phyloP scores from a whole-genome alignment of 2,113 vertebrate genomes.

The Corvus cornix region DNA sequence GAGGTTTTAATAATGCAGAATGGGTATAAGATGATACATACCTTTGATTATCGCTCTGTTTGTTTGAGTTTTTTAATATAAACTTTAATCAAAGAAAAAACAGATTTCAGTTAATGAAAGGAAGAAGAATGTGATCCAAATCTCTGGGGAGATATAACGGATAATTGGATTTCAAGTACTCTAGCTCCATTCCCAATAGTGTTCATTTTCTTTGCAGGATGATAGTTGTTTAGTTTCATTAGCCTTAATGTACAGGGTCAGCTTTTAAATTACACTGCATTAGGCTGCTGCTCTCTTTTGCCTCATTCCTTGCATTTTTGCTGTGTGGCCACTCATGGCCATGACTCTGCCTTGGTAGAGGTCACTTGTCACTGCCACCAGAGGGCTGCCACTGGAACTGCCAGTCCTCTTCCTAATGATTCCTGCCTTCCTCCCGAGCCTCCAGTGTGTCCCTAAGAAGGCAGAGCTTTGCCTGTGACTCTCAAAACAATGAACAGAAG shows the following conservation, averaged over 20 bases:
- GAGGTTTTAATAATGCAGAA: slow-evolving; percentile 33
- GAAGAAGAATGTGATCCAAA: not conserved
- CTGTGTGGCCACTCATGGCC: not conserved
- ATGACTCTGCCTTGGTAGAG: not conserved
- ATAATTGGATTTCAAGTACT: slow-evolving; percentile 67
- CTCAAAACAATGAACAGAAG: not conserved
- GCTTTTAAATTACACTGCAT: slow-evolving; percentile 12
- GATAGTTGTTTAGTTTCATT: slow-evolving; percentile 51
- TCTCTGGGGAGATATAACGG: slow-evolving; percentile 19
- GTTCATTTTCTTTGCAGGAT: slow-evolving; percentile 48
- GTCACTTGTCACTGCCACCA: not conserved
- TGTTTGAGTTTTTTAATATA: slow-evolving; percentile 31
- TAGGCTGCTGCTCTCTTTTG: not conserved
- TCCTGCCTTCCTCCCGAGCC: not conserved
- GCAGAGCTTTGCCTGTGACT: not conserved
- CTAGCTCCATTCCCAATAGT: slow-evolving; percentile 11
- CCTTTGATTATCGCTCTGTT: slow-evolving; percentile 3
- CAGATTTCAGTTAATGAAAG: slow-evolving; percentile 44
- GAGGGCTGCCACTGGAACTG: not conserved
- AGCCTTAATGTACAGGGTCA: slow-evolving; percentile 45
- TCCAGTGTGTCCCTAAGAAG: not conserved
- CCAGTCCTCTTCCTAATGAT: not conserved
- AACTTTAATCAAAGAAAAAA: slow-evolving; percentile 55
- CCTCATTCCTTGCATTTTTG: not conserved
- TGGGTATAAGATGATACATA: not conserved